phyloP scores from a whole-genome alignment of 2,888 invertebrate genomes.

The Ormyrus nitidulus region DNA sequence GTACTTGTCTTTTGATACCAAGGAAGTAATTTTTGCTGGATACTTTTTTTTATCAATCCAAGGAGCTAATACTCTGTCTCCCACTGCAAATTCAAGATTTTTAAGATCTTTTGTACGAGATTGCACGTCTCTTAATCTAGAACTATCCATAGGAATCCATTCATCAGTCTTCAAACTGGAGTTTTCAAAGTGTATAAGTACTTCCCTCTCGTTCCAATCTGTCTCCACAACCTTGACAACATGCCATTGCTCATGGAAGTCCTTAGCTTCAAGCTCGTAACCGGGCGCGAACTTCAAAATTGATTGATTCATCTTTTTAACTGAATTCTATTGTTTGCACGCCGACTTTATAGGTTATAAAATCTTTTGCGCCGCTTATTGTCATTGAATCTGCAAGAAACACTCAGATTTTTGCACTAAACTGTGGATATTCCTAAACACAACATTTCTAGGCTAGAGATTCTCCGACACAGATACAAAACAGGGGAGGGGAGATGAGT shows the following conservation, averaged over 20 bases:
- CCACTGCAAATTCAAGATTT: constrained; percentile 77
- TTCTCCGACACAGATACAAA: no score
- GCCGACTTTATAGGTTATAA: no score
- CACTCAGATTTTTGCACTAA: no score
- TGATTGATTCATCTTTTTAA: constrained; percentile 63
- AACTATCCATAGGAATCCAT: constrained; percentile 93
- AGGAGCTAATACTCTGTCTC: constrained; percentile 90
- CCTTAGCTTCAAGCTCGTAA: constrained; percentile 86
- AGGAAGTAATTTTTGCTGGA: constrained; percentile 85
- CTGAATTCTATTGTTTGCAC: no score
- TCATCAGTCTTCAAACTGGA: constrained; percentile 85
- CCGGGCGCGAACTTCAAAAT: constrained; percentile 79
- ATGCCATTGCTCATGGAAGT: constrained; percentile 87
- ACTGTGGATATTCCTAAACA: no score
- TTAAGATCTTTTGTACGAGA: constrained; percentile 67
- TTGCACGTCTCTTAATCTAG: constrained; percentile 80
- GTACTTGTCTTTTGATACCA: constrained; percentile 85
- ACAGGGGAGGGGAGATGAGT: no score
- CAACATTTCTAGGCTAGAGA: no score
- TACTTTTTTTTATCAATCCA: constrained; percentile 93
- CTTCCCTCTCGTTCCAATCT: constrained; percentile 89
- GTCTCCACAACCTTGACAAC: constrained; percentile 90
- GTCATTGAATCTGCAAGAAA: no score
- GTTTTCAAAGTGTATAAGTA: constrained; percentile 92
- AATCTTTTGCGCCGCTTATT: no score